Evolutionary conservation across 2,113 vertebrate species (phyloP), one percentile per base, ranked within the genome.

Genomic region (Colinus virginianus): DNA sequence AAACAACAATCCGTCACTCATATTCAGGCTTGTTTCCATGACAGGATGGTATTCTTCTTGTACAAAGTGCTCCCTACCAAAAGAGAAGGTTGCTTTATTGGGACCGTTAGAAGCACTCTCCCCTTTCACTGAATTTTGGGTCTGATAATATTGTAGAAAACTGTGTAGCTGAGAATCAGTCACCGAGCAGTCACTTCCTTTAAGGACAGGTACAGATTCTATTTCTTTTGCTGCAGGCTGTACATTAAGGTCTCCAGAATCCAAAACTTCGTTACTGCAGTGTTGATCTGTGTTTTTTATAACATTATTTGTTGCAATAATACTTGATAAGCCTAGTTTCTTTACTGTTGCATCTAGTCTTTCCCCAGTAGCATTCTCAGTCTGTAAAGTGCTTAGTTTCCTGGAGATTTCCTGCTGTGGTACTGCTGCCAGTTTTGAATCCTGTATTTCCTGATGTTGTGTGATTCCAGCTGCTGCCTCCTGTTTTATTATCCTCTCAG

Each of bases 1-100:
- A 82, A 99, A 99, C 13, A 99, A 95, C 92, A 99, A 98, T 96
- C 97, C 98, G 70, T 98, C 98, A 90, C 99, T 99, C 89, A 98
- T 96, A 95, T 99, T 98, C 30, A 98, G 93, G 87, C 98, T 98
- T 59, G 96, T 98, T 88, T 98, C 98, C 14, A 88, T 64, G 67
- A 76, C 78, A 75, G 85, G 55, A 2, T 91, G 68, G 48, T 87
- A 91, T 61, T 96, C 90, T 53, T 51, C 71, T 83, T 97, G 88
- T 43, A 66, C 51, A 90, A 76, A 42, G 12, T 28, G 51, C 34
- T 91, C 92, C 45, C 69, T 75, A 53, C 23, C 78, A 61, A 78
- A 74, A 66, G 62, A 9, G 11, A 74, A 76, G 26, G 85, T 78
- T 85, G 36, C 42, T 59, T 92, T 90, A 53, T 71, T 92, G 77